Evolutionary conservation across 2,797 vertebrate species (phyloP).

Genomic region (Cirrhinus mrigala): DNA sequence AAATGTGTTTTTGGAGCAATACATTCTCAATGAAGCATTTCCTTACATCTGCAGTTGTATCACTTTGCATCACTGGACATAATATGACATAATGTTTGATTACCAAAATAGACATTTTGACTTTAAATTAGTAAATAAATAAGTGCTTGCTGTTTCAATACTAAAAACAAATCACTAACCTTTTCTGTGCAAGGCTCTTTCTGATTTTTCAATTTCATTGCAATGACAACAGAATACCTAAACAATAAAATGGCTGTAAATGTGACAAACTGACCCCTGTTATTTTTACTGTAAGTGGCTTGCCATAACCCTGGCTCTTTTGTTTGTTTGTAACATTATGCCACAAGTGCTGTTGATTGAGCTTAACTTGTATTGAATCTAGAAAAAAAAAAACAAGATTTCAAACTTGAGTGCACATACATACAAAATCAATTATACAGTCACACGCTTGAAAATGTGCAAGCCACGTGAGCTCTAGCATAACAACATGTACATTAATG

Average conservation of each 20-base stretch:
- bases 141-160: neutral
- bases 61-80: neutral
- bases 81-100: no score
- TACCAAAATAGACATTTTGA: neutral
- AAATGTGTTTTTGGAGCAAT: neutral
- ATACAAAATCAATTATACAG: neutral
- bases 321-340: neutral
- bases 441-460: neutral
- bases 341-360: neutral
- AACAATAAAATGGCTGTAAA: neutral
- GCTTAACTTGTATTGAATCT: neutral
- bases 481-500: neutral
- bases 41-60: neutral
- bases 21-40: neutral
- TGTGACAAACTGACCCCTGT: neutral
- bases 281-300: neutral
- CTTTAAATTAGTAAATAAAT: neutral
- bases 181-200: neutral
- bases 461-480: neutral
- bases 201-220: neutral
- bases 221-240: neutral
- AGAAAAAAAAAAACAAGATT: neutral
- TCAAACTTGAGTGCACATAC: neutral
- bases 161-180: neutral
- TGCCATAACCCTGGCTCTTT: neutral